phyloP scores from a whole-genome alignment of 2,888 invertebrate genomes.

The Stegana nigrithorax region DNA sequence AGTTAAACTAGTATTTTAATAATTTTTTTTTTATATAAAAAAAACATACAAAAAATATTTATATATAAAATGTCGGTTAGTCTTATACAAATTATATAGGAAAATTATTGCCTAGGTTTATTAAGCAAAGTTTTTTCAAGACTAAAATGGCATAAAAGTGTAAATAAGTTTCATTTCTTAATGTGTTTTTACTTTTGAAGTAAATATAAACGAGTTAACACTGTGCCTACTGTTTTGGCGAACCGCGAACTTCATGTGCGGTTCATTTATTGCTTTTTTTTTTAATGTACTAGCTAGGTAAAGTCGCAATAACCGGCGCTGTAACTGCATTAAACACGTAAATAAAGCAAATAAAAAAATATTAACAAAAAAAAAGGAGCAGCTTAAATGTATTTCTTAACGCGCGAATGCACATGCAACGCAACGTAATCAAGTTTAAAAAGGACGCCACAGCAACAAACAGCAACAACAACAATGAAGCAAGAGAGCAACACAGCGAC shows the following conservation, averaged over 20 bases:
- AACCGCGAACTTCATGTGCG: conserved; percentile 56
- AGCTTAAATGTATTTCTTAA: conserved; percentile 56
- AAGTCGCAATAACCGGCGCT: not conserved
- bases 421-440: conserved; percentile 59
- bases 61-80: no score
- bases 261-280: not conserved
- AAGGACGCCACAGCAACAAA: conserved; percentile 3
- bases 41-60: no score
- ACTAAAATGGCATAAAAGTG: no score
- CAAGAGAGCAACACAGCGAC: not conserved
- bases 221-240: conserved; percentile 41
- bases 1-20: no score
- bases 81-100: no score
- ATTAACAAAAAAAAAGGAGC: not conserved
- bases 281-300: not conserved
- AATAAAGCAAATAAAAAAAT: not conserved
- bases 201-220: no score
- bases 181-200: no score
- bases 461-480: not conserved
- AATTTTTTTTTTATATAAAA: no score
- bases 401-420: conserved; percentile 59
- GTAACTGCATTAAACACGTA: no score
- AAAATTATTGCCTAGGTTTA: no score
- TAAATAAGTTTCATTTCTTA: no score
- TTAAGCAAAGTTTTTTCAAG: no score